Conservation (phyloP, 2,797 vertebrate species). For the Spondyliosoma cantharus region DNA sequence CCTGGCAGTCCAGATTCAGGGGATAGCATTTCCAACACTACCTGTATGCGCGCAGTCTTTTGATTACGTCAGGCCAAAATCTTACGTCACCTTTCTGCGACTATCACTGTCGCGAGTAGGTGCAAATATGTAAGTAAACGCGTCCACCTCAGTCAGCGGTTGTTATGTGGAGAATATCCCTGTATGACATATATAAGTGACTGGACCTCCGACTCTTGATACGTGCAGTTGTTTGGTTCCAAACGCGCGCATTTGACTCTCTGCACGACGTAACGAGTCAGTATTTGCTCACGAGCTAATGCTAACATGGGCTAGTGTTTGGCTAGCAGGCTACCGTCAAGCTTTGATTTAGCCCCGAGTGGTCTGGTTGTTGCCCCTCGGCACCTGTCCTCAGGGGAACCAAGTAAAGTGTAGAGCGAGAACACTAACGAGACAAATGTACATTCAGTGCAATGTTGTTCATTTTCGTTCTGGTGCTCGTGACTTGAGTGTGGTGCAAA, state of each 20-base stretch:
- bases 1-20: neutral
- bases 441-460: neutral
- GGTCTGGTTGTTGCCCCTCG: neutral
- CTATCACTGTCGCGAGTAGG: neutral
- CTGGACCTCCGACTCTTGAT: accelerated
- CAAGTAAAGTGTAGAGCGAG: too few relatives aligned
- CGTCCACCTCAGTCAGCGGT: accelerated
- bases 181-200: accelerated
- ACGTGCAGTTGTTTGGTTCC: accelerated
- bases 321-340: neutral
- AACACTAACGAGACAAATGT: accelerated
- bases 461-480: neutral
- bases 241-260: neutral
- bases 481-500: neutral
- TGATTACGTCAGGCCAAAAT: neutral
- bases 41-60: accelerated
- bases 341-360: neutral
- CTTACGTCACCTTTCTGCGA: slow-evolving; percentile 44
- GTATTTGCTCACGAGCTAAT: slow-evolving; percentile 7
- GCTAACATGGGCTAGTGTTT: neutral
- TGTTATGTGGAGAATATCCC: accelerated
- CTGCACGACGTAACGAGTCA: neutral
- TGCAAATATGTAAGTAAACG: slow-evolving; percentile 64
- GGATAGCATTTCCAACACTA: accelerated
- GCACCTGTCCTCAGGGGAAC: too few relatives aligned